Conservation (phyloP, 2,797 vertebrate species). For the Cynodonichthys magdalenae region DNA sequence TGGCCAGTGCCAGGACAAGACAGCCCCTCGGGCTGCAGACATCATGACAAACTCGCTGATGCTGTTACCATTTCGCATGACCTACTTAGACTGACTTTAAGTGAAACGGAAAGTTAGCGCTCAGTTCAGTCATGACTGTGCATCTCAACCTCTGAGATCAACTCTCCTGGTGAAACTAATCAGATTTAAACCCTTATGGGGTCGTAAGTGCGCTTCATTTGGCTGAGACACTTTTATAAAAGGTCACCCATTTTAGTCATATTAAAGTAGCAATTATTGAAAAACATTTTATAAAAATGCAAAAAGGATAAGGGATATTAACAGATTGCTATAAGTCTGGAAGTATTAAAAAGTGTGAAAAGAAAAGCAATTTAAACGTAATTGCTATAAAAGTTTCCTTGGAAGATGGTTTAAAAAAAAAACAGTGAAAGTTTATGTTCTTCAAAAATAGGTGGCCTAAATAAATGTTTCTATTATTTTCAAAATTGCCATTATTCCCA, state of each 20-base stretch:
- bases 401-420: conserved; percentile 16
- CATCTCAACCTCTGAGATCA: background rate
- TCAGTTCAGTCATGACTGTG: conserved; percentile 2
- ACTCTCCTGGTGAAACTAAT: conserved; percentile 9
- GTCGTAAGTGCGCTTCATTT: background rate
- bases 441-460: conserved; percentile 22
- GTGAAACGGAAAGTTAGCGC: conserved; percentile 29
- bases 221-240: background rate
- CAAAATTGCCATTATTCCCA: conserved; percentile 23
- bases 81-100: conserved; percentile 34
- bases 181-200: background rate
- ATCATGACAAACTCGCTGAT: conserved; percentile 26
- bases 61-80: conserved; percentile 40
- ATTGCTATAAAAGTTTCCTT: conserved; percentile 14
- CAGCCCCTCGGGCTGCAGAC: conserved; percentile 7
- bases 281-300: no score
- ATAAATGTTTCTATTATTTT: conserved; percentile 11
- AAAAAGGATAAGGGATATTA: background rate
- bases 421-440: conserved; percentile 4
- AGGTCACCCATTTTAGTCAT: background rate
- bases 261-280: background rate
- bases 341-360: background rate
- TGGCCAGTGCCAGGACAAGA: background rate
- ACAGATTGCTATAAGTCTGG: background rate
- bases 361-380: background rate